These are phyloP conservation scores for Xiphophorus couchianus DNA, from an alignment of 2,113 vertebrate genomes.

Conservation along the genomic window DNA sequence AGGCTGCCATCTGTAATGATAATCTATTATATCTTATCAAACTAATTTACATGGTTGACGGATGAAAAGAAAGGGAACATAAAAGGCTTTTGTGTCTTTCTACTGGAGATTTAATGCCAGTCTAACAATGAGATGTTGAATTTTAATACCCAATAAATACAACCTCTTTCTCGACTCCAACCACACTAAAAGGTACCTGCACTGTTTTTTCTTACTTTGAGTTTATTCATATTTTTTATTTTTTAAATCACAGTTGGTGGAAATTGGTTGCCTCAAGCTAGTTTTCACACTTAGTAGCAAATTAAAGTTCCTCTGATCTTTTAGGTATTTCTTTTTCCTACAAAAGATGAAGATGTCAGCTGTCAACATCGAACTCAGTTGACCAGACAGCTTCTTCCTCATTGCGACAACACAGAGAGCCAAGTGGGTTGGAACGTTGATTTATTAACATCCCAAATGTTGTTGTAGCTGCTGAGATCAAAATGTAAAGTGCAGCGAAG, in stretches of 20 bases:
- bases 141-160: neutral
- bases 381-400: conserved; percentile 29
- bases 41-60: neutral
- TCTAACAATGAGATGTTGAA: neutral
- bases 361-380: conserved; percentile 13
- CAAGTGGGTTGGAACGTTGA: conserved; percentile 6
- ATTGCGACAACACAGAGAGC: conserved; percentile 7
- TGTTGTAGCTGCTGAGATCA: conserved; percentile 14
- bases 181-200: neutral
- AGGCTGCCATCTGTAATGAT: neutral
- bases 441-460: conserved; percentile 31
- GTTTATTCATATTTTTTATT: neutral
- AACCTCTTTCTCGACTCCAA: neutral
- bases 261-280: neutral
- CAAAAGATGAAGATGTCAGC: neutral
- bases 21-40: neutral
- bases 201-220: neutral
- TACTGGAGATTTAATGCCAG: neutral
- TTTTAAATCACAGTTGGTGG: neutral
- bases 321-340: neutral
- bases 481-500: conserved; percentile 27
- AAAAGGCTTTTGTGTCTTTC: neutral
- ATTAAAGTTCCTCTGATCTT: neutral
- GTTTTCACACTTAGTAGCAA: neutral
- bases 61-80: neutral